A percentile compares a stretch with the other conserved stretches of the same genome.
phyloP scores from a whole-genome alignment of 1,140 invertebrate species.

The Oedothorax gibbosus region DNA sequence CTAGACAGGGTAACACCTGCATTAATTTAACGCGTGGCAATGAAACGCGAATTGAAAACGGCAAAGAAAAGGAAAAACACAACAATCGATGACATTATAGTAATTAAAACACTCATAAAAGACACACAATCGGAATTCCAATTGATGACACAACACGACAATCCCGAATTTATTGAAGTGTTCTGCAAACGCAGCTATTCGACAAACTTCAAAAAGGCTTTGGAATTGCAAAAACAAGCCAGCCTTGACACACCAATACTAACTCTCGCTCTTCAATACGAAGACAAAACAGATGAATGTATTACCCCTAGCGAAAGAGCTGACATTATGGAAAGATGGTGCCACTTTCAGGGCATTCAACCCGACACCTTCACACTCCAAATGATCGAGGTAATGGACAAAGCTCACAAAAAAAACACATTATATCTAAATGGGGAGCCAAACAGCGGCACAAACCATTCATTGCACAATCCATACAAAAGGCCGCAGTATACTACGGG shows the following conservation, averaged over 20 bases:
- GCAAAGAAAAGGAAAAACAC: neutral
- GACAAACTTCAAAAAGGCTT: constrained; percentile 9
- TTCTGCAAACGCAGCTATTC: neutral
- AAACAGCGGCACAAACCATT: constrained; percentile 3
- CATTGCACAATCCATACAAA: neutral
- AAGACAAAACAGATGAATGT: neutral
- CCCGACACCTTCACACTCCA: neutral
- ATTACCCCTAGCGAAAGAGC: neutral
- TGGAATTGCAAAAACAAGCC: neutral
- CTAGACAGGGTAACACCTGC: neutral
- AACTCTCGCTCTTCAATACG: neutral
- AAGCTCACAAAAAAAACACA: neutral
- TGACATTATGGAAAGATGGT: neutral
- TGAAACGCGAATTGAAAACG: neutral
- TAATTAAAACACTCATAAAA: neutral
- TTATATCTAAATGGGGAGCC: neutral
- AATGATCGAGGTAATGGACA: neutral
- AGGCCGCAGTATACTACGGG: neutral
- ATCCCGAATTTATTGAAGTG: neutral
- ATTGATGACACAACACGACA: neutral
- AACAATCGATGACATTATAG: neutral
- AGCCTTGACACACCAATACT: neutral
- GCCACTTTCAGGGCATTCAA: neutral
- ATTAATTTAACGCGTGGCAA: neutral
- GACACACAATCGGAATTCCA: neutral